Conservation (phyloP, 1,140 invertebrate genomes). For the Araneus ventricosus region DNA sequence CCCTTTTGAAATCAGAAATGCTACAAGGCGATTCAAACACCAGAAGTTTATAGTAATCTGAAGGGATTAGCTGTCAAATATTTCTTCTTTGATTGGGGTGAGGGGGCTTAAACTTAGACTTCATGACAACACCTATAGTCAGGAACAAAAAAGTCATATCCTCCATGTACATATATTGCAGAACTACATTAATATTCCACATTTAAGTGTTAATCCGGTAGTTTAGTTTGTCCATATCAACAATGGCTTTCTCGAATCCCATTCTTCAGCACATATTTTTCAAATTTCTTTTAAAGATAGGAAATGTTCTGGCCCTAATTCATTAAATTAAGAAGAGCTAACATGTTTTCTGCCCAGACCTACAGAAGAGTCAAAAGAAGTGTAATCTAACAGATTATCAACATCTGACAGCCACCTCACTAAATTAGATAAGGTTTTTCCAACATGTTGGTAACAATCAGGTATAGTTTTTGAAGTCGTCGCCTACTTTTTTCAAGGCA, state of each 20-base stretch:
- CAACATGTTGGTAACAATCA: constrained; percentile 63
- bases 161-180: constrained; percentile 73
- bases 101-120: not conserved
- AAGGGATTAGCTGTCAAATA: not conserved
- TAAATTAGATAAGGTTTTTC: constrained; percentile 76
- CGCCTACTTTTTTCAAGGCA: constrained; percentile 77
- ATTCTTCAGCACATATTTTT: constrained; percentile 50
- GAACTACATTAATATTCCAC: constrained; percentile 2
- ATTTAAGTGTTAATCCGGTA: constrained; percentile 27
- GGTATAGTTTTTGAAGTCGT: not conserved
- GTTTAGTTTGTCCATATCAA: constrained; percentile 32
- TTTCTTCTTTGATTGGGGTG: not conserved
- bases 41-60: constrained; percentile 81
- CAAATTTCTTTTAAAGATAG: constrained; percentile 77
- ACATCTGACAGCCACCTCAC: constrained; percentile 79
- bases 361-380: constrained; percentile 79
- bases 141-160: constrained; percentile 68
- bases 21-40: constrained; percentile 88
- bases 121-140: constrained; percentile 70
- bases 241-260: constrained; percentile 18
- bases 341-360: constrained; percentile 80
- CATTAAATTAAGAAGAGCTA: constrained; percentile 80
- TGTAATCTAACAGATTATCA: constrained; percentile 78
- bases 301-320: constrained; percentile 79
- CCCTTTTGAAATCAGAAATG: constrained; percentile 83